Evolutionary conservation across 2,113 vertebrate species (phyloP).

Genomic region (Todiramphus chloris): DNA sequence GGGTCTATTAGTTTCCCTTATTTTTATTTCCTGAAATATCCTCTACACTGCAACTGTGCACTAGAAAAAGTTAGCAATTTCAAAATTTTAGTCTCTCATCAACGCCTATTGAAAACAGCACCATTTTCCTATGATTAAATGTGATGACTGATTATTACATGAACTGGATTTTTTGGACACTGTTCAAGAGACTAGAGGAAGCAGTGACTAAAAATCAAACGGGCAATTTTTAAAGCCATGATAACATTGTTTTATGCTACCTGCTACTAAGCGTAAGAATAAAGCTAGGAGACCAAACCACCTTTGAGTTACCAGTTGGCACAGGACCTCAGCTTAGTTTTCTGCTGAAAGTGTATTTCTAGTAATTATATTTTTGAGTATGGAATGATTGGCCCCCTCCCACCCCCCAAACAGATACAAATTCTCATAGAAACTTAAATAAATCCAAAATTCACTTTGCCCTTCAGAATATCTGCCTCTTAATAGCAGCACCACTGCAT

Average conservation of each 20-base stretch:
- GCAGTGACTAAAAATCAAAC: background rate
- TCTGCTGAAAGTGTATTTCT: too few relatives aligned
- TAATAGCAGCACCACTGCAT: background rate
- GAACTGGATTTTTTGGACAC: background rate
- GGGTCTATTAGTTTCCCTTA: background rate
- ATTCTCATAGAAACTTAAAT: background rate
- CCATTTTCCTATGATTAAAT: background rate
- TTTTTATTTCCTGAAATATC: background rate
- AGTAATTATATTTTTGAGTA: background rate
- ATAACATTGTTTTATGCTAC: background rate
- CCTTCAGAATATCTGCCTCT: background rate
- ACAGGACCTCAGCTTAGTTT: background rate
- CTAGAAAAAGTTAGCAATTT: background rate
- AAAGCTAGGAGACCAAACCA: background rate
- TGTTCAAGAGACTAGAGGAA: background rate
- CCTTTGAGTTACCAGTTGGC: background rate
- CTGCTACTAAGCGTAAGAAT: background rate
- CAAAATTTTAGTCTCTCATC: background rate
- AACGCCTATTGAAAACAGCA: background rate
- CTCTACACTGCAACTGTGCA: background rate
- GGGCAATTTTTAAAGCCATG: background rate
- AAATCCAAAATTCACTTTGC: background rate
- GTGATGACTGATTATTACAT: background rate
- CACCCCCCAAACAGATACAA: background rate
- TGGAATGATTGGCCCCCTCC: background rate